phyloP scores from a whole-genome alignment of 2,888 invertebrate species.

The Apodemia zela region DNA sequence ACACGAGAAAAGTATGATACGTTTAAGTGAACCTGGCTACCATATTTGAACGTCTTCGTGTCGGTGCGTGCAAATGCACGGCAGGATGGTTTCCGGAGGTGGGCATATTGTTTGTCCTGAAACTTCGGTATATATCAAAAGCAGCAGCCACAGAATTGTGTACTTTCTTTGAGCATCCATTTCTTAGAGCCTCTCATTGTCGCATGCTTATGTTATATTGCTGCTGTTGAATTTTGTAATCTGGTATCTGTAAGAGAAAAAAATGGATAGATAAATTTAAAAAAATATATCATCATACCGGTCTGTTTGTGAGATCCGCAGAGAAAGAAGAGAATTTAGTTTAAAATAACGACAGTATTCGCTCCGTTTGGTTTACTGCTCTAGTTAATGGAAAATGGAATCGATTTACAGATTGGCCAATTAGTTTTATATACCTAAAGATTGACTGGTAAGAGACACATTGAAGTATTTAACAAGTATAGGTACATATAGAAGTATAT shows the following conservation, averaged over 20 bases:
- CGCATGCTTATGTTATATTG: constrained; percentile 42
- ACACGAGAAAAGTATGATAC: neutral
- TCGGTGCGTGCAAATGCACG: constrained; percentile 89
- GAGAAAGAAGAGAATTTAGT: too few relatives aligned
- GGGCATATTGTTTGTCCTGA: constrained; percentile 81
- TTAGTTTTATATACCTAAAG: too few relatives aligned
- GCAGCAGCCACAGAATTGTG: constrained; percentile 53
- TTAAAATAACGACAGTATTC: too few relatives aligned
- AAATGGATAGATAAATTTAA: too few relatives aligned
- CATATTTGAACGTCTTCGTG: constrained; percentile 92
- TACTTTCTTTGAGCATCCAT: constrained; percentile 60
- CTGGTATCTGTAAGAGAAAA: constrained; percentile 7
- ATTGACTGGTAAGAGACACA: too few relatives aligned
- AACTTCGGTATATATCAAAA: constrained; percentile 41
- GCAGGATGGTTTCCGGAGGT: constrained; percentile 86
- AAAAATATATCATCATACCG: too few relatives aligned
- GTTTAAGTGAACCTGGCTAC: constrained; percentile 61
- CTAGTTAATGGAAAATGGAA: too few relatives aligned
- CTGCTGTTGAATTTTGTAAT: neutral
- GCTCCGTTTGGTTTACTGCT: too few relatives aligned
- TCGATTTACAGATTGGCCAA: too few relatives aligned
- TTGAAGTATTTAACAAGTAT: too few relatives aligned
- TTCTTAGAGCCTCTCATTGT: constrained; percentile 68
- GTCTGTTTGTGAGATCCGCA: too few relatives aligned
- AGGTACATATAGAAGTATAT: too few relatives aligned